phyloP scores from a whole-genome alignment of 2,888 invertebrate species.

The Oligia fasciuncula region DNA sequence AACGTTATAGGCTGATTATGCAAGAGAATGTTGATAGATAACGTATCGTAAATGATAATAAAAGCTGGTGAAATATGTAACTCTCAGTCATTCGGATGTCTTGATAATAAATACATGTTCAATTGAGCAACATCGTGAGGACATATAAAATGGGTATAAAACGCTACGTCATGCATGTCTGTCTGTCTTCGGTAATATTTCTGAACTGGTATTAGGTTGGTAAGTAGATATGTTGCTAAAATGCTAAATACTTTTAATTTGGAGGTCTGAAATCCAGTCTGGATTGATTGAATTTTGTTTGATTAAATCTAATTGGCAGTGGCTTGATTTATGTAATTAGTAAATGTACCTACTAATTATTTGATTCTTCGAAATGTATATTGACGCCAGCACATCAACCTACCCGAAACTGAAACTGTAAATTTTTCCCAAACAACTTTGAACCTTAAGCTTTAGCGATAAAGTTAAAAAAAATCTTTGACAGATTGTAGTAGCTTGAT shows the following conservation, averaged over 20 bases:
- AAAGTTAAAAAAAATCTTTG: no score
- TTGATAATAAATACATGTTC: neutral
- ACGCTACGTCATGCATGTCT: neutral
- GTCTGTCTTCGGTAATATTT: neutral
- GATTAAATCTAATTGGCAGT: neutral
- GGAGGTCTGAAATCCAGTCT: neutral
- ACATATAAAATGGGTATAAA: neutral
- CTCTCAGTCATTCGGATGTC: neutral
- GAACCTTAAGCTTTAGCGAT: no score
- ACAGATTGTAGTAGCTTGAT: no score
- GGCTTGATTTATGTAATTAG: neutral
- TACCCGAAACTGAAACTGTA: no score
- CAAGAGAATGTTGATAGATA: no score
- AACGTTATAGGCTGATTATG: neutral
- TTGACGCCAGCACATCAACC: no score
- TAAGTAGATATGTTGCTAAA: neutral
- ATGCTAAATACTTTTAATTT: conserved; percentile 6
- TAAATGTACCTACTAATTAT: neutral
- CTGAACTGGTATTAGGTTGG: neutral
- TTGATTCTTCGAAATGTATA: conserved; percentile 5
- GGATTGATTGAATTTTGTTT: neutral
- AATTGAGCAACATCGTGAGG: neutral
- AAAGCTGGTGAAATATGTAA: neutral
- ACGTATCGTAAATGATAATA: no score
- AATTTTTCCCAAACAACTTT: no score